Percentiles rank a stretch among this genome's conserved stretches.
Conservation (phyloP, 2,888 invertebrate species). For the Lasioglossum malachurum region DNA sequence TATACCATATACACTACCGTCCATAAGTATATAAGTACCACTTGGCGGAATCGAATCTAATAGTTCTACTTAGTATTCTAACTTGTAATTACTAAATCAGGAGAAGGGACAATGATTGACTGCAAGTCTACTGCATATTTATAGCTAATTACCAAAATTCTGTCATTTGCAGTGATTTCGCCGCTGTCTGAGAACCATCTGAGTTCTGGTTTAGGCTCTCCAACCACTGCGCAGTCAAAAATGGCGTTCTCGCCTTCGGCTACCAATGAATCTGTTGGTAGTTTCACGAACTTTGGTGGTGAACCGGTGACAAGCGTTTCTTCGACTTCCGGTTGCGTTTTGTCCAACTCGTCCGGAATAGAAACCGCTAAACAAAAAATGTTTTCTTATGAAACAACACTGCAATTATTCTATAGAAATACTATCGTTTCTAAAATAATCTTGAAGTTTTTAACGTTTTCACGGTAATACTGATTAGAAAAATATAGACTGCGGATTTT, state of each 20-base stretch:
- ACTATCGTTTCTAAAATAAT: neutral
- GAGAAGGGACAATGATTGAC: neutral
- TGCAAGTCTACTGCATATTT: neutral
- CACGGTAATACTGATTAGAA: too few relatives aligned
- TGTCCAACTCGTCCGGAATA: constrained; percentile 48
- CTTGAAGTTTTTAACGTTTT: neutral
- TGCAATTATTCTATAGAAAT: too few relatives aligned
- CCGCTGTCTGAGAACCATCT: constrained; percentile 90
- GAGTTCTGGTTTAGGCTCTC: constrained; percentile 89
- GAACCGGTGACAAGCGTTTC: constrained; percentile 79
- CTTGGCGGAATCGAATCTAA: too few relatives aligned
- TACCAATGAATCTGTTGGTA: constrained; percentile 90
- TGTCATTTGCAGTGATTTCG: constrained; percentile 86
- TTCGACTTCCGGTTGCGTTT: constrained; percentile 21
- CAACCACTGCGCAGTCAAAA: constrained; percentile 89
- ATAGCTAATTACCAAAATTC: constrained; percentile 86
- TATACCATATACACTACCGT: too few relatives aligned
- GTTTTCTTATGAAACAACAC: neutral
- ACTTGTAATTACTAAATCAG: neutral
- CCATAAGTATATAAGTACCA: too few relatives aligned
- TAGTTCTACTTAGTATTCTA: too few relatives aligned
- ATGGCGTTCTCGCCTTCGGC: constrained; percentile 90
- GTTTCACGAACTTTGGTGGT: constrained; percentile 89
- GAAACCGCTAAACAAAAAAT: constrained; percentile 61
- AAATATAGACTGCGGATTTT: too few relatives aligned